These are phyloP conservation scores for Troglohyphantes excavatus DNA, from an alignment of 2,888 invertebrate species.

Conservation along the genomic window DNA sequence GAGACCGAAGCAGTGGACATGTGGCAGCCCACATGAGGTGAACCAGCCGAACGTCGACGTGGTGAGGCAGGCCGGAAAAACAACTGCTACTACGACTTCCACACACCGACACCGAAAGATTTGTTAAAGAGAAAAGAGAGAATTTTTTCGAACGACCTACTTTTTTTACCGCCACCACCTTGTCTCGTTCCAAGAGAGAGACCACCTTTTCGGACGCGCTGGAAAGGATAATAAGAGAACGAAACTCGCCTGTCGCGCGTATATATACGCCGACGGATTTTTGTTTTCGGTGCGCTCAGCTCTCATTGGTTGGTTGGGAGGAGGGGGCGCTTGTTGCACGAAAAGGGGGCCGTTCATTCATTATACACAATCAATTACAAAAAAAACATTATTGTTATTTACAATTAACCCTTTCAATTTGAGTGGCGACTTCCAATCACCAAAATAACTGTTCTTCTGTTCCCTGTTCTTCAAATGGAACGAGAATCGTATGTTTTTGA, in stretches of 20 bases:
- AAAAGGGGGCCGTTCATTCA: too few species aligned
- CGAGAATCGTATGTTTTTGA: too few species aligned
- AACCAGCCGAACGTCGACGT: constrained; percentile 32
- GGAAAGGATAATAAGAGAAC: background rate
- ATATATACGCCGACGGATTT: constrained; percentile 17
- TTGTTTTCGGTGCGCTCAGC: background rate
- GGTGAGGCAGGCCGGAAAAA: background rate
- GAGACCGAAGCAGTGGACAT: background rate
- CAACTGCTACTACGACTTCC: background rate
- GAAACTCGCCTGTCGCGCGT: background rate
- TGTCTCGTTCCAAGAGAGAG: too few species aligned
- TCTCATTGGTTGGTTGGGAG: background rate
- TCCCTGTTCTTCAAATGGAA: too few species aligned
- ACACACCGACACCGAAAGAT: too few species aligned
- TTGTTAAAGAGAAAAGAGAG: background rate
- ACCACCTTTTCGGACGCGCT: background rate
- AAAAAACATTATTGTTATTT: too few species aligned
- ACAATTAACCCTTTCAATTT: too few species aligned
- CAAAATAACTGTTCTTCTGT: too few species aligned
- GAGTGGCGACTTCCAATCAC: too few species aligned
- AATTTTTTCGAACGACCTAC: background rate
- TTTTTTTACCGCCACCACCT: background rate
- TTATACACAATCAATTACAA: too few species aligned
- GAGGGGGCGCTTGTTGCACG: background rate
- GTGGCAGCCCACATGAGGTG: constrained; percentile 2